Evolutionary conservation across 64 coral and sea anemone genomes (phyloP).

Genomic region (Pocillopora damicornis): DNA sequence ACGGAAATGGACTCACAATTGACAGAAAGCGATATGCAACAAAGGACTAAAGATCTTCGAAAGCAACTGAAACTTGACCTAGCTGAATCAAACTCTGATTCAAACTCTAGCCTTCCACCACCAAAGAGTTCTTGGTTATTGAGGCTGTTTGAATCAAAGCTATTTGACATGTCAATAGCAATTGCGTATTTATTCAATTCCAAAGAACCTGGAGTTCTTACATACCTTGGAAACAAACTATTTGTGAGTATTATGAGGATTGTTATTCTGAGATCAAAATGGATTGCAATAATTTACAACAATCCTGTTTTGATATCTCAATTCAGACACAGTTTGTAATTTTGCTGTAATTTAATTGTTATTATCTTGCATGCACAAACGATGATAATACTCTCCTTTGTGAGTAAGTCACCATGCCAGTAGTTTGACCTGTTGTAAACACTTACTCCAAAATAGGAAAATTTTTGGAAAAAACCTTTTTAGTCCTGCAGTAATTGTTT

Average conservation of each 20-base stretch:
- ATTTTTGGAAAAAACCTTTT: too few relatives aligned
- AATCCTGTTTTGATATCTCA: too few relatives aligned
- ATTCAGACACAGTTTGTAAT: too few relatives aligned
- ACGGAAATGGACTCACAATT: constrained; percentile 5
- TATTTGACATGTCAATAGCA: constrained; percentile 99
- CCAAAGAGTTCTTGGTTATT: constrained; percentile 91
- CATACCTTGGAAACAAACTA: constrained; percentile 96
- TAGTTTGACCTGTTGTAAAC: too few relatives aligned
- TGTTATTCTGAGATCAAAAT: too few relatives aligned
- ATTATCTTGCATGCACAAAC: too few relatives aligned
- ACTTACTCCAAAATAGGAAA: too few relatives aligned
- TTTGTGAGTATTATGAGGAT: constrained; percentile 85
- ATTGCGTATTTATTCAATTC: constrained; percentile 98
- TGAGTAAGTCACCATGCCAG: too few relatives aligned
- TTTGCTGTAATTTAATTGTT: too few relatives aligned
- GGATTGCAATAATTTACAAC: too few relatives aligned
- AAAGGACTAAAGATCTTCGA: neutral
- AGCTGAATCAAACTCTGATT: neutral
- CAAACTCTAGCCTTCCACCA: constrained; percentile 48
- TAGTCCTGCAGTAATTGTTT: too few relatives aligned
- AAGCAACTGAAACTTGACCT: constrained; percentile 26
- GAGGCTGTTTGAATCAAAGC: constrained; percentile 91
- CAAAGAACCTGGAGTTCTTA: constrained; percentile 91
- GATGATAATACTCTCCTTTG: too few relatives aligned
- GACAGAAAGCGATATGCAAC: constrained; percentile 17